Evolutionary conservation across 2,797 vertebrate genomes (phyloP), one percentile per base, ranked within the genome.

Genomic region (Furcifer pardalis): DNA sequence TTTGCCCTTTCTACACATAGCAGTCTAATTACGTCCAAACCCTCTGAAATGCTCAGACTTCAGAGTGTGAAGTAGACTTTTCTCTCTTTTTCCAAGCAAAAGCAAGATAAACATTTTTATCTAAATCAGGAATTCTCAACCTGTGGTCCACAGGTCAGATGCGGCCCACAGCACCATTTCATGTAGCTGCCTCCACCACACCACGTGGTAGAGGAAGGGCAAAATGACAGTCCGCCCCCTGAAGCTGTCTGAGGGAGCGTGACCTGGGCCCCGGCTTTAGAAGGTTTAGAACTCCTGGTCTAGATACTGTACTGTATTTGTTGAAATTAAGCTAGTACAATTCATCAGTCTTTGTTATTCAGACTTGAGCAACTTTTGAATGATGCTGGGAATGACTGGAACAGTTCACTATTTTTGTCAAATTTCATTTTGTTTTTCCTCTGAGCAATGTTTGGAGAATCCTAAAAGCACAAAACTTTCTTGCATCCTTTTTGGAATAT

Each of bases 11-110:
- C n/a, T 73, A 35, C 44, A 69, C 32, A 46, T 37, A 52, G 27
- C 44, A 56, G 19, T 42, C 19, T 12, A 25, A 35, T 52, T 84
- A 0, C 56, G 0, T 81, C 27, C 0, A 0, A 2, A 0, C 52
- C 6, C 5, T 6, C 0, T 77, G 42, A 46, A 60, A 19, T 49
- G 46, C 13, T n/a, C 19, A 56, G 1, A 40, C 35, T 77, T 77
- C 21, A 59, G 7, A 49, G 9, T 74, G 10, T 65, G n/a, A 75
- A 74, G 21, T 32, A 82, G 10, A 9, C 44, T 9, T 46, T 9
- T 46, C 44, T 46, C 44, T 46, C 44, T n/a, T n/a, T n/a, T n/a
- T n/a, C n/a, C n/a, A n/a, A n/a, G n/a, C 44, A 46, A 46, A 46
- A 46, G 5, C 5, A 46, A 46, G 9, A 46, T 46, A 46, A 5